Percentiles rank a stretch among this genome's conserved stretches.
These are phyloP conservation scores for Druceiella hillmani DNA, from an alignment of 2,888 invertebrate species.

Conservation along the genomic window DNA sequence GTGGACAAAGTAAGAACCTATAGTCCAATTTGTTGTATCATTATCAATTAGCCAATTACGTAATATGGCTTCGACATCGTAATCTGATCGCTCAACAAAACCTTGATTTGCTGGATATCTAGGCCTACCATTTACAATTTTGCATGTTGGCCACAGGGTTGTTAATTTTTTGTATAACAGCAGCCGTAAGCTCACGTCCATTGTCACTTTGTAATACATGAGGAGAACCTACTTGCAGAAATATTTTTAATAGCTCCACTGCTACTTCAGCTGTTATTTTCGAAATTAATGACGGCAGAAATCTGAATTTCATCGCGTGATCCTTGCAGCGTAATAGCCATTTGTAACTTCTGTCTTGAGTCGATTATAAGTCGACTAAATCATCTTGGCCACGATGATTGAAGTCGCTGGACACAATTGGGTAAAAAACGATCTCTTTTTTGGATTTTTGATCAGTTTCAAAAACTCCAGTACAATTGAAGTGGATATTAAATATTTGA, in stretches of 20 bases:
- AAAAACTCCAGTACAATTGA: too few species aligned
- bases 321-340: conserved; percentile 5
- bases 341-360: conserved; percentile 7
- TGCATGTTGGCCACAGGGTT: conserved; percentile 14
- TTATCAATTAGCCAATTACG: conserved; percentile 2
- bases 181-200: conserved; percentile 14
- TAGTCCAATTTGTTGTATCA: background rate
- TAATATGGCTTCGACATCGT: conserved; percentile 14
- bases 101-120: conserved; percentile 1
- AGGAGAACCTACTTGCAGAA: conserved; percentile 12
- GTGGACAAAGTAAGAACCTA: too few species aligned
- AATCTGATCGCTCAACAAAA: conserved; percentile 7
- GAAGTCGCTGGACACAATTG: conserved; percentile 16
- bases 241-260: conserved; percentile 15
- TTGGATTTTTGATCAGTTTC: conserved; percentile 6
- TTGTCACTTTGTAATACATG: conserved; percentile 5
- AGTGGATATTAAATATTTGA: too few species aligned
- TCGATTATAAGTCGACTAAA: conserved; percentile 10
- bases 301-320: conserved; percentile 12
- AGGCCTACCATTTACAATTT: conserved; percentile 10
- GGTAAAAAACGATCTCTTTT: conserved; percentile 14
- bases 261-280: conserved; percentile 16
- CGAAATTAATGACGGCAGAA: conserved; percentile 11
- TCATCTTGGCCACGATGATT: conserved; percentile 16
- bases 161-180: conserved; percentile 14